These are phyloP conservation scores for Balanococcus diminutus DNA, from an alignment of 2,888 invertebrate species.

Conservation along the genomic window DNA sequence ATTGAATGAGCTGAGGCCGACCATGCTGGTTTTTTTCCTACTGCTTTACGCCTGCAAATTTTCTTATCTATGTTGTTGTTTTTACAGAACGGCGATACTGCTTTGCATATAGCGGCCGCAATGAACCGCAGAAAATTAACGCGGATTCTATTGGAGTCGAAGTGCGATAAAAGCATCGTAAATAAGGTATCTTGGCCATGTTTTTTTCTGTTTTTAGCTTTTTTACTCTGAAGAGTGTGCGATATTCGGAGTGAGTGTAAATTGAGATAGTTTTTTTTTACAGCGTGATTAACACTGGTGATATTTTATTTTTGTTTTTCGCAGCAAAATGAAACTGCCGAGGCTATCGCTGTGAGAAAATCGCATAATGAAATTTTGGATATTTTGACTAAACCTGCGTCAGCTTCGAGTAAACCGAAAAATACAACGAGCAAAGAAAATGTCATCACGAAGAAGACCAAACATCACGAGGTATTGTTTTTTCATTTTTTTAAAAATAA, in stretches of 20 bases:
- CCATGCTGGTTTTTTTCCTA: not conserved
- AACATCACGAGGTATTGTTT: not conserved
- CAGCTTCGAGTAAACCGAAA: conserved; percentile 23
- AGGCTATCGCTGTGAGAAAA: conserved; percentile 88
- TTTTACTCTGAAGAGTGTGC: too few species aligned
- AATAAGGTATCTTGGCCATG: conserved; percentile 69
- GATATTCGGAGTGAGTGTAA: not conserved
- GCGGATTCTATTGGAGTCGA: conserved; percentile 85
- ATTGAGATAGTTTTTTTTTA: not conserved
- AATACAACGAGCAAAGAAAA: not conserved
- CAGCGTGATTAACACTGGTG: not conserved
- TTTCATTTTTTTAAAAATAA: not conserved
- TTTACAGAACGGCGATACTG: conserved; percentile 84
- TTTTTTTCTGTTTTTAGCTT: not conserved
- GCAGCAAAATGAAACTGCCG: conserved; percentile 82
- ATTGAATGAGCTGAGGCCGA: not conserved
- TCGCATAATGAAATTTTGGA: conserved; percentile 82
- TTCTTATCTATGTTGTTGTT: not conserved
- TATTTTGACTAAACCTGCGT: conserved; percentile 65
- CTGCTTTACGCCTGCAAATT: not conserved
- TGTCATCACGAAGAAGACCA: not conserved
- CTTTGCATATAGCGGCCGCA: conserved; percentile 90
- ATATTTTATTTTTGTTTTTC: conserved; percentile 56
- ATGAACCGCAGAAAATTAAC: conserved; percentile 92
- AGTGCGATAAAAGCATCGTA: conserved; percentile 72